A percentile compares a stretch with the other conserved stretches of the same genome.
These are phyloP conservation scores for Diorhabda sublineata DNA, from an alignment of 1,140 invertebrate species.

Conservation along the genomic window DNA sequence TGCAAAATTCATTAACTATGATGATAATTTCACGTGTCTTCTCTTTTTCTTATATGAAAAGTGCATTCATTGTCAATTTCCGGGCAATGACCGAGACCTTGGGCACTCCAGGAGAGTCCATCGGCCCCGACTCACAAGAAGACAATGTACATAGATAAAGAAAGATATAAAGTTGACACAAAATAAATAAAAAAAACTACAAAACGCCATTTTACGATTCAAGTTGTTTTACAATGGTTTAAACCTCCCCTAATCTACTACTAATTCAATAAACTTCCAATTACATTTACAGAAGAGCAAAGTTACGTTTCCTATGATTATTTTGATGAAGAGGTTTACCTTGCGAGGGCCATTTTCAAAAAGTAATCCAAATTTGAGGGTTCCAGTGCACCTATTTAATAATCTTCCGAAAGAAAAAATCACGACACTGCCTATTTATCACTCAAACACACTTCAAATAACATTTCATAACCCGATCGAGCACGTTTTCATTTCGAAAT, in stretches of 20 bases:
- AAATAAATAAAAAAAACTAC: not conserved
- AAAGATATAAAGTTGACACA: not conserved
- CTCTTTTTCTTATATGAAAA: not conserved
- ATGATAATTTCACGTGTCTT: not conserved
- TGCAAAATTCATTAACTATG: not conserved
- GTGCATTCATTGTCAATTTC: slow-evolving; percentile 14
- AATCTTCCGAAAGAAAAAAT: not conserved
- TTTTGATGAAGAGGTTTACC: slow-evolving; percentile 3
- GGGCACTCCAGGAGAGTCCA: slow-evolving; percentile 17
- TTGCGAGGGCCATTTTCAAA: slow-evolving; percentile 14
- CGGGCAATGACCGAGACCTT: slow-evolving; percentile 19
- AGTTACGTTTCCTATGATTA: not conserved
- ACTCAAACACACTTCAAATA: not conserved
- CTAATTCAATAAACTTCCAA: too few species aligned
- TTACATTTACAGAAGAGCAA: too few species aligned
- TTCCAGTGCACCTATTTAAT: not conserved
- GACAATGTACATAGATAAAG: slow-evolving; percentile 13
- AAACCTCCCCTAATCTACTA: too few species aligned
- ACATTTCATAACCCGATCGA: not conserved
- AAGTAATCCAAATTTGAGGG: slow-evolving; percentile 12
- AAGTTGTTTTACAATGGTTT: not conserved
- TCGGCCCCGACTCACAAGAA: slow-evolving; percentile 15
- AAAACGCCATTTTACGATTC: not conserved
- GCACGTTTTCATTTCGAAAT: not conserved
- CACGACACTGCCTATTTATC: not conserved